These are phyloP conservation scores for Pelodytes ibericus DNA, from an alignment of 2,797 vertebrate genomes.

Conservation along the genomic window DNA sequence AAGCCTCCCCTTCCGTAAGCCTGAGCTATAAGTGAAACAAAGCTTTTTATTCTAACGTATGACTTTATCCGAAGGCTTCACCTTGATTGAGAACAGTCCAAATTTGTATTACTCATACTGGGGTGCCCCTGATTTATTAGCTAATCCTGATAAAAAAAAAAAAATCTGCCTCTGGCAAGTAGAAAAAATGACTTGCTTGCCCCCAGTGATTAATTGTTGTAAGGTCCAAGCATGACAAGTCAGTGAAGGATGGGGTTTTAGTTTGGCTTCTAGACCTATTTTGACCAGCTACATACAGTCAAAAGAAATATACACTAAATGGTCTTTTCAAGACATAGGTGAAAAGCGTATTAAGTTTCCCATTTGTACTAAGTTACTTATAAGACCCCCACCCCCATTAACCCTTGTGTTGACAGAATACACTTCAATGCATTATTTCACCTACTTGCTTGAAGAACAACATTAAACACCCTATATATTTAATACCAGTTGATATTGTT, in stretches of 20 bases:
- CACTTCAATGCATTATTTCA: not conserved
- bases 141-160: slow-evolving; percentile 76
- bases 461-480: slow-evolving; percentile 17
- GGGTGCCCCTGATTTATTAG: slow-evolving; percentile 74
- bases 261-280: slow-evolving; percentile 58
- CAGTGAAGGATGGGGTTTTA: slow-evolving; percentile 65
- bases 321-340: slow-evolving; percentile 46
- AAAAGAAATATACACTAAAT: slow-evolving; percentile 53
- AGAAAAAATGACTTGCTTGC: slow-evolving; percentile 69
- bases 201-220: slow-evolving; percentile 74
- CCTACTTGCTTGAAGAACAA: not conserved
- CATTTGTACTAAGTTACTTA: not conserved
- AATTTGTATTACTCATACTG: slow-evolving; percentile 66
- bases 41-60: slow-evolving; percentile 46
- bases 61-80: slow-evolving; percentile 64
- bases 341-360: slow-evolving; percentile 16
- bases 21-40: slow-evolving; percentile 48
- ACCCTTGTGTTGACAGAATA: not conserved
- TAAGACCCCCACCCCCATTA: not conserved
- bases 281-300: slow-evolving; percentile 55
- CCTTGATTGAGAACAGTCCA: slow-evolving; percentile 66
- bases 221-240: slow-evolving; percentile 68
- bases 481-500: slow-evolving; percentile 20
- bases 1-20: slow-evolving; percentile 44
- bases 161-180: slow-evolving; percentile 75